Conservation (phyloP, 2,113 vertebrate genomes). For the Ceratotherium simum region DNA sequence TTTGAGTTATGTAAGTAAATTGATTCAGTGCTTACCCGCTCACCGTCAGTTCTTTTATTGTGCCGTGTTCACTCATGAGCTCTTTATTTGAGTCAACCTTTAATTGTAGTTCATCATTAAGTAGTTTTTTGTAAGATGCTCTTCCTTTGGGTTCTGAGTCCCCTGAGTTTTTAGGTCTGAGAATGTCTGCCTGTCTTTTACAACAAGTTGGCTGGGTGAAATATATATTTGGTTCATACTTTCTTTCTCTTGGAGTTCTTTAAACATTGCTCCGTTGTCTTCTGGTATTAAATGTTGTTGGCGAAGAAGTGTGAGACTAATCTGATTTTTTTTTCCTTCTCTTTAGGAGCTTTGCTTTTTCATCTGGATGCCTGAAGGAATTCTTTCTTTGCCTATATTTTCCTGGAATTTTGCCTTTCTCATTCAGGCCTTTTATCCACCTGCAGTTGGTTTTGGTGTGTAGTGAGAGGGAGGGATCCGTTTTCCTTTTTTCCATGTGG, state of each 20-base stretch:
- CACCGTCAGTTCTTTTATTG: background rate
- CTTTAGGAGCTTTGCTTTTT: background rate
- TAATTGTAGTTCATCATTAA: background rate
- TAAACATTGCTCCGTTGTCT: background rate
- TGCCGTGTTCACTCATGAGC: background rate
- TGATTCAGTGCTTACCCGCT: background rate
- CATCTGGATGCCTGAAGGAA: background rate
- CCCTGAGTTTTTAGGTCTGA: background rate
- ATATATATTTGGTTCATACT: background rate
- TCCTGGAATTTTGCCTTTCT: background rate
- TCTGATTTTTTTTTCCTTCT: background rate
- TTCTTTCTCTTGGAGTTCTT: background rate
- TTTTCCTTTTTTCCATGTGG: background rate
- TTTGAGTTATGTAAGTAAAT: background rate
- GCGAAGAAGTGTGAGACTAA: background rate
- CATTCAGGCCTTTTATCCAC: background rate
- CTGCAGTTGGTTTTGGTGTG: background rate
- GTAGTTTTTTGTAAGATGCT: background rate
- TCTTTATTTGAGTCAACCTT: background rate
- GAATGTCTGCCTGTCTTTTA: background rate
- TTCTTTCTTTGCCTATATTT: background rate
- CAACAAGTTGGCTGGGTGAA: background rate
- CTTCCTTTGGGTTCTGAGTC: background rate
- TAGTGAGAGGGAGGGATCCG: background rate
- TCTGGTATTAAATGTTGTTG: background rate